Conservation (phyloP, 53 echinoderm and acorn worm species). For the Glandiceps talaboti region DNA sequence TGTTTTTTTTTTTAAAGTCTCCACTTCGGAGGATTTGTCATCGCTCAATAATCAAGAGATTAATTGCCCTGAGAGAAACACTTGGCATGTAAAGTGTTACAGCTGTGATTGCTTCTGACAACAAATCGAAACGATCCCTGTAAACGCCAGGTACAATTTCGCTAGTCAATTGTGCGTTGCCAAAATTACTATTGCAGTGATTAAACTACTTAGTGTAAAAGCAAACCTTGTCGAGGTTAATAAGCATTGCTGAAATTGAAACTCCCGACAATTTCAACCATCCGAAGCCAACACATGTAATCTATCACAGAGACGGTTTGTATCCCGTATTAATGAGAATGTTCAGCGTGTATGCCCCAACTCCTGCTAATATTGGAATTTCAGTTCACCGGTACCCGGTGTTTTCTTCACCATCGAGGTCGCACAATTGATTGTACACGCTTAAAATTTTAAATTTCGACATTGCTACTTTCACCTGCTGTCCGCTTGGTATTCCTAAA, state of each 20-base stretch:
- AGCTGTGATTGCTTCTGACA: not conserved
- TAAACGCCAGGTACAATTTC: not conserved
- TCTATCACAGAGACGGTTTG: not conserved
- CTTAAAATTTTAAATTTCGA: too few species aligned
- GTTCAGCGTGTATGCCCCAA: not conserved
- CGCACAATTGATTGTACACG: too few species aligned
- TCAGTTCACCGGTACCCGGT: too few species aligned
- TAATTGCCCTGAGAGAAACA: not conserved
- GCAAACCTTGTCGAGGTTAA: not conserved
- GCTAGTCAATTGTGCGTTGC: not conserved
- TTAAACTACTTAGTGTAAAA: not conserved
- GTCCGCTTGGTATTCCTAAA: too few species aligned
- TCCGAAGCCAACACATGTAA: not conserved
- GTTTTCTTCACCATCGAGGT: too few species aligned
- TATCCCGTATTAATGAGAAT: not conserved
- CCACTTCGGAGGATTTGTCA: too few species aligned
- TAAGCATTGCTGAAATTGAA: not conserved
- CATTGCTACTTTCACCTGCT: too few species aligned
- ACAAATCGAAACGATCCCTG: not conserved
- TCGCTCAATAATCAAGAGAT: not conserved
- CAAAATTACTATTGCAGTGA: not conserved
- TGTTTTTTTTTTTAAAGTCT: too few species aligned
- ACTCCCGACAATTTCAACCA: not conserved
- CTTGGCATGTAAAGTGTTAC: not conserved
- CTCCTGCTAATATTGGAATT: not conserved